Percentiles rank a stretch among this genome's conserved stretches.
Conservation (phyloP, 2,888 invertebrate genomes). For the Tipula vernalis region DNA sequence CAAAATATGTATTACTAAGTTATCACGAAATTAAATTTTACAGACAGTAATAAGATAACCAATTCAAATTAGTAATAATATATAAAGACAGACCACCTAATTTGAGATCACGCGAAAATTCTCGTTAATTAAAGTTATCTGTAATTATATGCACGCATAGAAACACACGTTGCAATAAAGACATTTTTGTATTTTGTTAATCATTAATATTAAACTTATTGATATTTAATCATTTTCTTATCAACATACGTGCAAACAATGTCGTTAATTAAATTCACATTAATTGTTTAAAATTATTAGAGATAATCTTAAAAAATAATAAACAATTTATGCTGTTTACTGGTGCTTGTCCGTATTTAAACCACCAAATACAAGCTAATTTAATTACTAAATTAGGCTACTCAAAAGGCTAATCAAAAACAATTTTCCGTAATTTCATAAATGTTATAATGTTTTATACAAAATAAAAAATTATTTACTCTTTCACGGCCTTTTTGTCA, state of each 20-base stretch:
- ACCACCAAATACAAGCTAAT: background rate
- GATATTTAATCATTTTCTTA: background rate
- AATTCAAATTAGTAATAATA: no score
- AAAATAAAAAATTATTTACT: slow-evolving; percentile 11
- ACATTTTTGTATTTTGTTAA: background rate
- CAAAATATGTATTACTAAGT: no score
- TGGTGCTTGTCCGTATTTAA: background rate
- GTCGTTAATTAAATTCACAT: background rate
- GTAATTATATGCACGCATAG: background rate
- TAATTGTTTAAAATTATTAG: background rate
- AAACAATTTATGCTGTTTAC: no score
- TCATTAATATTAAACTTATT: background rate
- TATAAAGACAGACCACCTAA: background rate
- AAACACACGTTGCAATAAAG: background rate
- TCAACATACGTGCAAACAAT: background rate
- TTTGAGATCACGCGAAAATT: background rate
- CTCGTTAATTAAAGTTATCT: background rate
- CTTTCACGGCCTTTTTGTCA: slow-evolving; percentile 27
- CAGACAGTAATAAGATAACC: no score
- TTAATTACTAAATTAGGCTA: background rate
- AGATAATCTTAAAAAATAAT: no score
- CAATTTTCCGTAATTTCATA: background rate
- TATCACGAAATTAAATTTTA: no score
- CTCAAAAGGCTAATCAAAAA: no score
- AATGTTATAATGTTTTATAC: background rate